Percentiles rank a stretch among this genome's conserved stretches.
These are phyloP conservation scores for Hirtodrosophila trivittata DNA, from an alignment of 2,888 invertebrate species.

Conservation along the genomic window DNA sequence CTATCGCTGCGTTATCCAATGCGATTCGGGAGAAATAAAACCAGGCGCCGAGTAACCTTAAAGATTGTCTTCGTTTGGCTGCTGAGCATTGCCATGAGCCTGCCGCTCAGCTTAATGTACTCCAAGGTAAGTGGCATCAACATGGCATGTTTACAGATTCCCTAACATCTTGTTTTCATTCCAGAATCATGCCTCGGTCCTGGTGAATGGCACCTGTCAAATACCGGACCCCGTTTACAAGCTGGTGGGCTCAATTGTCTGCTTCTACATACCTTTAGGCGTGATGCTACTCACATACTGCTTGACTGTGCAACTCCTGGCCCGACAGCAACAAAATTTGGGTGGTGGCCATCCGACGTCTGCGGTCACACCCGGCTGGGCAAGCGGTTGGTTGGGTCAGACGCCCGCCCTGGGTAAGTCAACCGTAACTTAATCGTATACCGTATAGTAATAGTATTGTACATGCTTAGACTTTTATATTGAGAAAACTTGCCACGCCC, in stretches of 20 bases:
- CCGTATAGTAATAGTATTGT: not conserved
- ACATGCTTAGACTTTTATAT: not conserved
- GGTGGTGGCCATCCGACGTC: conserved; percentile 82
- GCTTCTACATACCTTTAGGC: conserved; percentile 96
- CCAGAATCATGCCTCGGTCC: conserved; percentile 92
- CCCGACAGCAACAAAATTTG: conserved; percentile 91
- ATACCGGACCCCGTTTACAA: conserved; percentile 95
- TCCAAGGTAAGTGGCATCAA: conserved; percentile 88
- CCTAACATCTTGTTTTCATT: conserved; percentile 2
- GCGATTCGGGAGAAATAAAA: conserved; percentile 95
- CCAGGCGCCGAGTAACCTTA: conserved; percentile 91
- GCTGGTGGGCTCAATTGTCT: conserved; percentile 96
- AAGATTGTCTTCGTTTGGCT: conserved; percentile 98
- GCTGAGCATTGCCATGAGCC: conserved; percentile 94
- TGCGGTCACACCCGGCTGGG: conserved; percentile 86
- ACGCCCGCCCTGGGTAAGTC: conserved; percentile 85
- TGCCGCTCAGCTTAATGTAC: conserved; percentile 94
- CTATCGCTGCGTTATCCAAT: conserved; percentile 96
- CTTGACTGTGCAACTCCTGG: conserved; percentile 93
- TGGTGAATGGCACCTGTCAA: conserved; percentile 93
- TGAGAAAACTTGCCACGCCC: not conserved
- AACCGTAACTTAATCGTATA: not conserved
- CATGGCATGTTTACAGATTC: not conserved
- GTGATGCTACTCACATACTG: conserved; percentile 98
- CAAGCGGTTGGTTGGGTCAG: conserved; percentile 90